Base-by-base conservation (phyloP, 2,888 invertebrate genomes). In the Macrosiphum euphorbiae region DNA sequence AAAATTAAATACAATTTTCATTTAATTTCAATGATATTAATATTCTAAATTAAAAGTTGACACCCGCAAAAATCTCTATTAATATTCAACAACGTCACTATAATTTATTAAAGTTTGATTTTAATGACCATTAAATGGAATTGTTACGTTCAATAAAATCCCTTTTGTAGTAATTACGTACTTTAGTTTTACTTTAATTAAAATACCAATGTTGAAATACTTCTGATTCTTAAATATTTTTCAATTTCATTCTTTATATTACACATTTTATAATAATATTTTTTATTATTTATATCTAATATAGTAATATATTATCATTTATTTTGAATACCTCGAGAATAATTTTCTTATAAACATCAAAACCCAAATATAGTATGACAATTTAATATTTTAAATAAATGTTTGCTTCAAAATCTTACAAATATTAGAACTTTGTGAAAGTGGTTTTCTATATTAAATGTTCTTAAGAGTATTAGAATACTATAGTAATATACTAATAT, bases 81-180 rank as follows among this genome's bases (percentile, higher is more conserved):
- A 90, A 20, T 90, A 47, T 47, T 90, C n/a, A 67, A 90, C 28
- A 90, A 67, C 67, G 47, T n/a, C 3, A 67, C 67, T 28, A 84
- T 91, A 52, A 55, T 91, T 91, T 52, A 84, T 91, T 84, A 91
- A 55, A 84, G 91, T 91, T 84, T 84, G 41, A n/a, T 91, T 52
- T 52, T 55, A 91, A 91, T 85, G 91, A 85, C 91, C 52, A 84
- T 91, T 91, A 41, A 10, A 20, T n/a, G 50, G 78, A n/a, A 90
- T 85, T 84, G 84, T 55, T 41, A 91, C 35, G 41, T 55, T 84
- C 84, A 85, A 55, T 84, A 84, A 84, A 84, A 91, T 28, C 1
- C 20, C 41, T 28, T 44, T 41, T 84, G 44, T 44, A 11, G 1
- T 50, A 28, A 10, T n/a, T n/a, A 86, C 41, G 28, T 91, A 28